A percentile compares a stretch with the other conserved stretches of the same genome.
These are phyloP conservation scores for Saguinus imperator DNA, from an alignment of 2,113 vertebrate species.

Conservation along the genomic window DNA sequence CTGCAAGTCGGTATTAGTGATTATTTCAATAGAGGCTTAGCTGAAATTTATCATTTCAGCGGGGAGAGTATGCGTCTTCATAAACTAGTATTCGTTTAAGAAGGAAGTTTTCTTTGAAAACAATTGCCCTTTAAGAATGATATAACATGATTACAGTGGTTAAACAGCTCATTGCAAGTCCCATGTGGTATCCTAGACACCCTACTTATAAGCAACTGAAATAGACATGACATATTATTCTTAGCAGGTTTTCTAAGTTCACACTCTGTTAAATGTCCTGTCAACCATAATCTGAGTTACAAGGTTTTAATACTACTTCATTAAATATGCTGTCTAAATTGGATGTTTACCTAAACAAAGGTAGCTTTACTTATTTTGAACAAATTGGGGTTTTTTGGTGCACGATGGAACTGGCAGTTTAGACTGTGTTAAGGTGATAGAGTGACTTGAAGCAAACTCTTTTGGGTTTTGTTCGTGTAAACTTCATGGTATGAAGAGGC, in stretches of 20 bases:
- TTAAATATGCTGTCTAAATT: constrained; percentile 41
- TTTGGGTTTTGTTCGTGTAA: background rate
- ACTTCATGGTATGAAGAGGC: background rate
- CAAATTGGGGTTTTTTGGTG: background rate
- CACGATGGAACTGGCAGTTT: background rate
- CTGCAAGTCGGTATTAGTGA: background rate
- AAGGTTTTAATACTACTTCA: constrained; percentile 25
- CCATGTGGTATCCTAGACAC: background rate
- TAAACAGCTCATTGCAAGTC: constrained; percentile 22
- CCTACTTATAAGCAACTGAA: background rate
- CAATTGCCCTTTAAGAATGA: background rate
- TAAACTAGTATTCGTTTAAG: constrained; percentile 1
- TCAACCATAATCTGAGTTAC: background rate
- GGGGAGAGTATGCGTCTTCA: background rate
- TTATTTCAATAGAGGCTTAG: background rate
- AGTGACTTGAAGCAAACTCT: constrained; percentile 10
- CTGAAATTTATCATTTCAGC: background rate
- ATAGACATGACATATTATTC: background rate
- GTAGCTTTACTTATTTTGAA: background rate
- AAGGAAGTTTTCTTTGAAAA: constrained; percentile 16
- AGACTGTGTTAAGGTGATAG: background rate
- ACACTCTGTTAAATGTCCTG: background rate
- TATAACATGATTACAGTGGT: background rate
- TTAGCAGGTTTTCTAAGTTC: background rate
- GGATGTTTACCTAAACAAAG: constrained; percentile 38